phyloP scores from a whole-genome alignment of 2,113 vertebrate genomes.

The Charadrius vociferus region DNA sequence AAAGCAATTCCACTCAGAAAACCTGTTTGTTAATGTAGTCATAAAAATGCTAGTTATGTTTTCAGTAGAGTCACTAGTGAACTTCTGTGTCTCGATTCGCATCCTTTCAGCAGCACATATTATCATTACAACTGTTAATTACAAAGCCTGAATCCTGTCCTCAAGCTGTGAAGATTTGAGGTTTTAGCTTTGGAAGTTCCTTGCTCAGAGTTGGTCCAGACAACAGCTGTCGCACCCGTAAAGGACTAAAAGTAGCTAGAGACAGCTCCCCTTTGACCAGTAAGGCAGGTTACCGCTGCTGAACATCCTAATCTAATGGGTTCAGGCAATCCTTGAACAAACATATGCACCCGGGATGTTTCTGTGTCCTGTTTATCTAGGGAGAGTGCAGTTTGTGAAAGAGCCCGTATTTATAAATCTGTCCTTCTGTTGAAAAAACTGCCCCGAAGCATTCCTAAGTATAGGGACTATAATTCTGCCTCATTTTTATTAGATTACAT shows the following conservation, averaged over 20 bases:
- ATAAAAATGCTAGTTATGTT: neutral
- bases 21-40: neutral
- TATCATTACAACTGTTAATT: neutral
- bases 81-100: neutral
- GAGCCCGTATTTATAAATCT: conserved; percentile 8
- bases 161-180: neutral
- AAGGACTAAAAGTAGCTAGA: neutral
- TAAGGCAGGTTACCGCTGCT: neutral
- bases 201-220: neutral
- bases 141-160: neutral
- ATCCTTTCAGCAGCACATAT: neutral
- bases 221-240: neutral
- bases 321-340: neutral
- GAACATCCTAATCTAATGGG: neutral
- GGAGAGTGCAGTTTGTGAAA: neutral
- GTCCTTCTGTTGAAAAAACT: neutral
- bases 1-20: neutral
- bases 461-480: conserved; percentile 30
- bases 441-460: conserved; percentile 23
- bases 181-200: neutral
- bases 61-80: neutral
- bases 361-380: conserved; percentile 9
- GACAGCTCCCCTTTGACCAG: neutral
- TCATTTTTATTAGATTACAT: conserved; percentile 54
- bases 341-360: neutral